Base-by-base conservation (phyloP, 2,797 vertebrate species). In the Tympanoctomys barrerae region DNA sequence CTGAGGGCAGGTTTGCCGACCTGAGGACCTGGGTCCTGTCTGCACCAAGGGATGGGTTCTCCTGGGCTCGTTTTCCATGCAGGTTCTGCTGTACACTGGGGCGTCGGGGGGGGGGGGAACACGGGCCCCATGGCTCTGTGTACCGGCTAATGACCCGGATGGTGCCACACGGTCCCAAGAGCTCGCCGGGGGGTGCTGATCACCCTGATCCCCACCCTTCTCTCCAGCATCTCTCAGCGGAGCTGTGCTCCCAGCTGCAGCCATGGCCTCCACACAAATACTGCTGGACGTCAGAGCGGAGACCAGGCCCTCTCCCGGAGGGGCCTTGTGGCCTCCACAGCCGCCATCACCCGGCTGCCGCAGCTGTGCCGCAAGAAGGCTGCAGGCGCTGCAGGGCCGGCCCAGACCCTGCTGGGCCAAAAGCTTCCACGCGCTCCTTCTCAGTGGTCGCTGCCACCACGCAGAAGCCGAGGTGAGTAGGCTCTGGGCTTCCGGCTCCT, bases 1-100 rank as follows among this genome's bases (percentile, higher is more conserved):
- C 3, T 7, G 12, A 71, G 9, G 61, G 8, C 28, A 8, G 39
- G 39, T 33, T 85, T 82, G 13, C 33, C 66, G 68, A 49, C 3
- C 0, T n/a, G 28, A 61, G 42, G 8, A 36, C 61, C 54, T 92
- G 66, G 57, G 22, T 82, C 19, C 12, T 78, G 62, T 87, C 80
- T n/a, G 12, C 73, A 52, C 75, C 85, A 61, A 88, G 88, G 28
- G 82, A 94, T 57, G 70, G 26, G 91, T 90, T 92, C 68, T 91
- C 66, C 39, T 59, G 52, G 62, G 22, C 54, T 85, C 79, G 31
- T 92, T 93, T 95, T 70, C 57, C 86, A 7, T 19, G 10, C 39
- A 18, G 18, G 79, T n/a, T 79, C n/a, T 28, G 3, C 2, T 12
- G 91, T 79, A 73, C 12, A 31, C 18, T 62, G 49, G 10, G 59